A percentile compares a stretch with the other conserved stretches of the same genome.
These are phyloP conservation scores for Battus philenor DNA, from an alignment of 1,140 invertebrate genomes.

Conservation along the genomic window DNA sequence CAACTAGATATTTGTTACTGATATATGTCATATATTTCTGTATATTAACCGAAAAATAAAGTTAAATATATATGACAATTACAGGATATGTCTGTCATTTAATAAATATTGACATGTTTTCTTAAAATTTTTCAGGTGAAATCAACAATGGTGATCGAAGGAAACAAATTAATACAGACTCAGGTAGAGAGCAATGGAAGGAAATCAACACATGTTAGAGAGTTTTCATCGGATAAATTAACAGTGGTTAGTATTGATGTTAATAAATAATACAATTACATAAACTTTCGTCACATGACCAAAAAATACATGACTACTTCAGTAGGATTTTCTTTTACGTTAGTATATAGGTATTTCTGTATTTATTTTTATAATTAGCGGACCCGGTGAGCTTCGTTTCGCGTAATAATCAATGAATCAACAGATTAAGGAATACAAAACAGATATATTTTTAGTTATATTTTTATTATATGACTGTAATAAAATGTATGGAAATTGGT, in stretches of 20 bases:
- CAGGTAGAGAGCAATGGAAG: conserved; percentile 79
- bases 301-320: too few species aligned
- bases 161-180: conserved; percentile 79
- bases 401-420: not conserved
- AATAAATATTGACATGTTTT: not conserved
- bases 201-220: conserved; percentile 77
- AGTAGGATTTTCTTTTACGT: not conserved
- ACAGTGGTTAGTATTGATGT: conserved; percentile 35
- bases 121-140: conserved; percentile 75
- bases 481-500: too few species aligned
- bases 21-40: too few species aligned
- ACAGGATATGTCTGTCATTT: too few species aligned
- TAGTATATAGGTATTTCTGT: not conserved
- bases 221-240: conserved; percentile 60
- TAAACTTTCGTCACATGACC: too few species aligned
- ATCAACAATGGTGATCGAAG: conserved; percentile 77
- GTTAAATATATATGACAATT: too few species aligned
- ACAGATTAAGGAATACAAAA: too few species aligned
- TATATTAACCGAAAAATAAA: too few species aligned
- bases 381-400: not conserved
- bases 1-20: too few species aligned
- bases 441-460: too few species aligned
- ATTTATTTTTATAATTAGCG: not conserved
- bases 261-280: not conserved
- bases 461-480: too few species aligned